These are phyloP conservation scores for Pipistrellus kuhlii DNA, from an alignment of 2,797 vertebrate genomes.

Conservation along the genomic window DNA sequence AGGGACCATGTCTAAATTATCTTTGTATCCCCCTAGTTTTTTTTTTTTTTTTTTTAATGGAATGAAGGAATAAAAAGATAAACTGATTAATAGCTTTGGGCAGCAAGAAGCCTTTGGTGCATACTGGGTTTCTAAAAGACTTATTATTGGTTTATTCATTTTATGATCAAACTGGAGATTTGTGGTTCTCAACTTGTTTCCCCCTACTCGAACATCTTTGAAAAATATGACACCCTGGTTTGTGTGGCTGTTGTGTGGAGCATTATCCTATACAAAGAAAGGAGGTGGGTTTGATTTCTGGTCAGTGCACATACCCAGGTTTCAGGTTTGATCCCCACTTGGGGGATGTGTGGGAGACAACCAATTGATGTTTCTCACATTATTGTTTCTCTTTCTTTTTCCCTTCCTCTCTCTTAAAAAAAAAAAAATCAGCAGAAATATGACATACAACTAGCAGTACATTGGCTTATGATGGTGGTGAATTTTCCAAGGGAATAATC, in stretches of 20 bases:
- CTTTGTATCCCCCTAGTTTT: not conserved
- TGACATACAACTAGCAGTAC: not conserved
- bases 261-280: not conserved
- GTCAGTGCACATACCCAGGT: not conserved
- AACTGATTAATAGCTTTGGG: constrained; percentile 1
- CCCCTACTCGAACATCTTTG: not conserved
- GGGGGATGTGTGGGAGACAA: not conserved
- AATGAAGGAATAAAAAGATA: constrained; percentile 38
- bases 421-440: not conserved
- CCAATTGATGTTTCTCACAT: not conserved
- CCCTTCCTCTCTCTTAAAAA: not conserved
- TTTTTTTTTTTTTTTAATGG: not conserved
- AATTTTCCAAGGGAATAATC: not conserved
- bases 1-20: not conserved
- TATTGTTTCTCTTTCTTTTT: not conserved
- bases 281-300: not conserved
- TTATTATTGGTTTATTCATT: not conserved
- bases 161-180: constrained; percentile 39
- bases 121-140: constrained; percentile 43
- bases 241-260: not conserved
- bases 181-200: not conserved
- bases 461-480: not conserved
- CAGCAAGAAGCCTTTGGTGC: constrained; percentile 31
- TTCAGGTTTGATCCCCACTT: not conserved
- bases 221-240: not conserved